Evolutionary conservation across 2,888 invertebrate species (phyloP), one percentile per base, ranked within the genome.

Genomic region (Mythimna vitellina): DNA sequence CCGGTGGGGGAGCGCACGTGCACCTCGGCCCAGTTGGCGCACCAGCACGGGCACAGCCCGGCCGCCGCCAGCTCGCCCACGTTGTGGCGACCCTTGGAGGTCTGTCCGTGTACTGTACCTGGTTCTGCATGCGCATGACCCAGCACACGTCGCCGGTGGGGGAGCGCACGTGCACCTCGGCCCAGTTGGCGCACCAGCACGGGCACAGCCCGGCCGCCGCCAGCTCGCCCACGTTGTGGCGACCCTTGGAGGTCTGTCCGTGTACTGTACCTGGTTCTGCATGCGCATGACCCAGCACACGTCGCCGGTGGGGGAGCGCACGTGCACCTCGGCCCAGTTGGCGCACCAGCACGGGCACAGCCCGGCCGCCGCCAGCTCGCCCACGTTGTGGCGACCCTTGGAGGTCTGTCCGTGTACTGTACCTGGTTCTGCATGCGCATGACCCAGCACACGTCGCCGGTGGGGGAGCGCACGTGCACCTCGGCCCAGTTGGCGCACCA

Each of bases 401-500:
- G 77, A 66, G 74, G 75, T 46, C 70, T 88, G 29, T 29, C 29
- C 29, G 29, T 29, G 29, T 29, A 3, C 3, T 7, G 49, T 49
- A 32, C 97, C 84, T 98, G 97, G 96, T 99, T 99, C 95, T 99
- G 99, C 86, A 99, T 97, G 79, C 99, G 97, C 97, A 99, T 98
- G 91, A 99, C 98, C 99, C 99, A 99, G 20, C 99, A 98, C 89
- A 98, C 97, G 93, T 99, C 98, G 10, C 99, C 98, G 74, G 99
- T 98, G 65, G 99, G 98, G 80, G 99, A 97, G 82, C 99, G 97
- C 84, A 99, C 97, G 92, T 97, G 97, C 88, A 96, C 92, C 92
- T 99, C 99, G 1, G 99, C 99, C 99, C 99, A 99, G 73, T 98
- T 98, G 85, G 98, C 98, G 94, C 99, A 99, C 97, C 99, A 99